Conservation (phyloP, 2,888 invertebrate genomes). For the Drosophila mayaguana region DNA sequence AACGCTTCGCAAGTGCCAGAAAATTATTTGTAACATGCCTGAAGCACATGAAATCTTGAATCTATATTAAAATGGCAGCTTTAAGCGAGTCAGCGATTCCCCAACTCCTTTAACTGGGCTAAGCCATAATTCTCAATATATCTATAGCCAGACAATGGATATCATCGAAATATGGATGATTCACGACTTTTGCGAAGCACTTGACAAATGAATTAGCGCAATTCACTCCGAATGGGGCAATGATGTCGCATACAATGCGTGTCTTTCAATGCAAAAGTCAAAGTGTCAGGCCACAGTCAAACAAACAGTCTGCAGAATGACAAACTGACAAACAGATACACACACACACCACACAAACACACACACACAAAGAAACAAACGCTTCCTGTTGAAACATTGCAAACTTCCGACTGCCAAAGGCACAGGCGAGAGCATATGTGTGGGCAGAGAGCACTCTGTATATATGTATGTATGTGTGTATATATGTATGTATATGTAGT, state of each 20-base stretch:
- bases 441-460: constrained; percentile 47
- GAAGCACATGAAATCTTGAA: neutral
- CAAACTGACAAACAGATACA: constrained; percentile 39
- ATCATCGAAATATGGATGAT: constrained; percentile 61
- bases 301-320: constrained; percentile 62
- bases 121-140: constrained; percentile 25
- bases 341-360: constrained; percentile 28
- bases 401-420: constrained; percentile 75
- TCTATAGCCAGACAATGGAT: constrained; percentile 40
- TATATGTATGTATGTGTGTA: neutral
- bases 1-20: constrained; percentile 13
- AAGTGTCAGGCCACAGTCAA: constrained; percentile 77
- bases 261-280: constrained; percentile 80
- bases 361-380: constrained; percentile 65
- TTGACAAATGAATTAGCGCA: constrained; percentile 80
- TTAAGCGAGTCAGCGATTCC: constrained; percentile 42
- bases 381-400: constrained; percentile 80
- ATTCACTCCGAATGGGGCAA: constrained; percentile 57
- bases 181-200: constrained; percentile 62
- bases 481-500: neutral
- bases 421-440: constrained; percentile 68
- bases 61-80: constrained; percentile 13
- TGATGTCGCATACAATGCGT: constrained; percentile 67
- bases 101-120: constrained; percentile 10
- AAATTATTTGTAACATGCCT: constrained; percentile 17